phyloP scores from a whole-genome alignment of 1,140 invertebrate species.

The Chelonus insularis region DNA sequence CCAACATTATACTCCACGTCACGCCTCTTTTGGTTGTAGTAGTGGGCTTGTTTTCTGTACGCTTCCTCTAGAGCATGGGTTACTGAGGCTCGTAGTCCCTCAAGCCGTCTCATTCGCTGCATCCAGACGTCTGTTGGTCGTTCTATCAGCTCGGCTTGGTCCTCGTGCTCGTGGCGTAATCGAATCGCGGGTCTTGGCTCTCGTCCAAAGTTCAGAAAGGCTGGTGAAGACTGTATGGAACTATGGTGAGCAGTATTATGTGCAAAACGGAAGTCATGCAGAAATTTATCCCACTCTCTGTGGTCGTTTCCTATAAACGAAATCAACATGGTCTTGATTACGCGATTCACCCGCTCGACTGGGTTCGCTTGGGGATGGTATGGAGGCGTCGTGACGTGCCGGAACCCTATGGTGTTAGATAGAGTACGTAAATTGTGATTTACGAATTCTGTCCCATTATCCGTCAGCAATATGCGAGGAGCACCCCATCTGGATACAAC shows the following conservation, averaged over 20 bases:
- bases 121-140: conserved; percentile 4
- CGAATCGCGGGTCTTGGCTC: background rate
- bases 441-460: conserved; percentile 55
- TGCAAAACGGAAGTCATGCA: background rate
- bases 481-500: conserved; percentile 41
- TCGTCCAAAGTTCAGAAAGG: conserved; percentile 23
- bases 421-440: conserved; percentile 6
- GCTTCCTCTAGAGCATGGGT: conserved; percentile 21
- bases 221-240: conserved; percentile 18
- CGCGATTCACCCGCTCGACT: conserved; percentile 42
- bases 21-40: conserved; percentile 27
- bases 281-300: background rate
- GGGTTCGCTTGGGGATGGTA: conserved; percentile 50
- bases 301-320: background rate
- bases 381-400: conserved; percentile 40
- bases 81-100: conserved; percentile 7
- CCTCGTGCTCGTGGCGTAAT: background rate
- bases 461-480: conserved; percentile 43
- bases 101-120: conserved; percentile 18
- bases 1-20: conserved; percentile 13
- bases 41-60: conserved; percentile 13
- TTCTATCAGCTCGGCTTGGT: background rate
- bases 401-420: conserved; percentile 21
- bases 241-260: conserved; percentile 11
- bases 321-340: background rate